Evolutionary conservation across 2,113 vertebrate genomes (phyloP).

Genomic region (Siniperca chuatsi): DNA sequence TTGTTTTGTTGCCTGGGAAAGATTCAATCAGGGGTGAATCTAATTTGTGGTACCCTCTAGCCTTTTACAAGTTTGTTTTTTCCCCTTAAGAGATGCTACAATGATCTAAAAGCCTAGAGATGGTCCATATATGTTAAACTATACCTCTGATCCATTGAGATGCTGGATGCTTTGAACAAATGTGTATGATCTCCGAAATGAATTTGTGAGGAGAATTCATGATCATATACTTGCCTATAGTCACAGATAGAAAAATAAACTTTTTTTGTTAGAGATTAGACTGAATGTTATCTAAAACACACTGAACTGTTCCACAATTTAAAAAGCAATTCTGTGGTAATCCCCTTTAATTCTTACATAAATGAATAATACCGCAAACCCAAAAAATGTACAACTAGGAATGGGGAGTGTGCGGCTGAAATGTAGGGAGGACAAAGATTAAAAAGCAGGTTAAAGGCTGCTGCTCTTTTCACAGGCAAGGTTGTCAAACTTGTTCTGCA

Average conservation of each 20-base stretch:
- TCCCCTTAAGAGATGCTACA: neutral
- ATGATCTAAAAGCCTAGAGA: slow-evolving; percentile 9
- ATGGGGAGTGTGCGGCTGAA: slow-evolving; percentile 57
- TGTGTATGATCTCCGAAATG: neutral
- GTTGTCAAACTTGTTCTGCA: slow-evolving; percentile 74
- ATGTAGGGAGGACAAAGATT: slow-evolving; percentile 74
- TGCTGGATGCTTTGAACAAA: neutral
- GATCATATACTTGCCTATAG: neutral
- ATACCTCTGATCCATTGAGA: neutral
- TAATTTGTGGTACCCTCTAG: slow-evolving; percentile 4
- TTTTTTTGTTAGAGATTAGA: neutral
- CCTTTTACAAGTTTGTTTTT: slow-evolving; percentile 3
- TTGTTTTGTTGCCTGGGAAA: slow-evolving; percentile 21
- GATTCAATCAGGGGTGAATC: slow-evolving; percentile 17
- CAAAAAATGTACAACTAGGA: slow-evolving; percentile 27
- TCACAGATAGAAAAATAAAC: neutral
- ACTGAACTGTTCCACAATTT: neutral
- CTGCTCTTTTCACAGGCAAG: slow-evolving; percentile 60
- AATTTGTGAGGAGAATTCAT: neutral
- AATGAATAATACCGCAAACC: slow-evolving; percentile 15
- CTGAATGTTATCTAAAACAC: slow-evolving; percentile 3
- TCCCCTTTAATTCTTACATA: slow-evolving; percentile 20
- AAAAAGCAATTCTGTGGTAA: neutral
- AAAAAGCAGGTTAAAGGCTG: slow-evolving; percentile 70
- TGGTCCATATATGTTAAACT: neutral